phyloP scores from a whole-genome alignment of 2,113 vertebrate species.

The Chaenogobius annularis region DNA sequence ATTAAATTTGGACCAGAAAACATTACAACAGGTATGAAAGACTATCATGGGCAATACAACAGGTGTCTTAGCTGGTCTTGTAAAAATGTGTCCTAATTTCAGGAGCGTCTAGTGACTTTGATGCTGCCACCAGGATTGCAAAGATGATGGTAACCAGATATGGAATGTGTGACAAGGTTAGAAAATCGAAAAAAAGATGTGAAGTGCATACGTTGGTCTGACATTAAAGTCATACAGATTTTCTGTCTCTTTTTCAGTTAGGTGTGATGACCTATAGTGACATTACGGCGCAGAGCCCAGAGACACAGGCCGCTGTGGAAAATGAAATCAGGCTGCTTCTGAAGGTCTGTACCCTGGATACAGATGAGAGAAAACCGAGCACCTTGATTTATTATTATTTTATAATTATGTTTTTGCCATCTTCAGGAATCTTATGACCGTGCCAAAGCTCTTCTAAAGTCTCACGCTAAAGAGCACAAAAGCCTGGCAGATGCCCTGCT shows the following conservation, averaged over 20 bases:
- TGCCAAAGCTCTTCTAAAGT: conserved; percentile 90
- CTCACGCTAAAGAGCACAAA: conserved; percentile 92
- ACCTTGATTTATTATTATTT: background rate
- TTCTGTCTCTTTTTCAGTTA: conserved; percentile 73
- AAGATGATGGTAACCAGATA: conserved; percentile 95
- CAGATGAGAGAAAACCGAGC: background rate
- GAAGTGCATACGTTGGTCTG: background rate
- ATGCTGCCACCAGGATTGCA: conserved; percentile 93
- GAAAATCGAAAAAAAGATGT: background rate
- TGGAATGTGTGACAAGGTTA: conserved; percentile 97
- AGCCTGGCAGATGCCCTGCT: conserved; percentile 93
- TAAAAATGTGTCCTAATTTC: conserved; percentile 3
- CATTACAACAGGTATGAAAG: conserved; percentile 87
- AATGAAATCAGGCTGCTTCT: conserved; percentile 90
- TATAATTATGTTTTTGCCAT: background rate
- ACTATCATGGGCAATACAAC: background rate
- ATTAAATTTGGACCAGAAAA: conserved; percentile 93
- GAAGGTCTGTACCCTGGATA: conserved; percentile 74
- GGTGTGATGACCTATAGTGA: conserved; percentile 96
- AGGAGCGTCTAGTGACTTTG: conserved; percentile 98
- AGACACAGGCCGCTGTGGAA: conserved; percentile 95
- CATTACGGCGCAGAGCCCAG: conserved; percentile 87
- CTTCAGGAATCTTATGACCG: conserved; percentile 93
- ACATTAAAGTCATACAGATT: conserved; percentile 1
- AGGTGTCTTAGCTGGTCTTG: background rate